Evolutionary conservation across 2,113 vertebrate species (phyloP).

Genomic region (Xenotilapia caudafasciata): DNA sequence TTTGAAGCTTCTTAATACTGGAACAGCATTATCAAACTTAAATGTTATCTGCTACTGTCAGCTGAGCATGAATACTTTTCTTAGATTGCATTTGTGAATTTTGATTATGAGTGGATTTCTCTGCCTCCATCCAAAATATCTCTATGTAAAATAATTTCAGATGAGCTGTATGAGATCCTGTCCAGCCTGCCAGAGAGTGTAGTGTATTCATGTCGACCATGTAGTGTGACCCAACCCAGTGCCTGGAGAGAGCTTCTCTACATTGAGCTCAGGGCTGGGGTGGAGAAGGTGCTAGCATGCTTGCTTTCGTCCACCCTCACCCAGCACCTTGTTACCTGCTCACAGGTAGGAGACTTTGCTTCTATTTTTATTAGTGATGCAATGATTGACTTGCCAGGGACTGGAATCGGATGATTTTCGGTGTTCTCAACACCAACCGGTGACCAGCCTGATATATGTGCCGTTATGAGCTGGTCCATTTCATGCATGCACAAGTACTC

Average conservation of each 20-base stretch:
- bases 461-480: not conserved
- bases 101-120: not conserved
- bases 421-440: not conserved
- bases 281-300: conserved; percentile 84
- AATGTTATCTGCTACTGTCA: not conserved
- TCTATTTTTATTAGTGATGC: not conserved
- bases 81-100: not conserved
- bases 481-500: not conserved
- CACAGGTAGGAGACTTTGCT: conserved; percentile 65
- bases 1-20: not conserved
- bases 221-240: conserved; percentile 73
- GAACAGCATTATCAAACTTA: not conserved
- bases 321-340: conserved; percentile 77
- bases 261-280: conserved; percentile 77
- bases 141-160: conserved; percentile 55
- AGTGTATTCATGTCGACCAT: conserved; percentile 84
- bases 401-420: not conserved
- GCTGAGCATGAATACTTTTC: not conserved
- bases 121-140: not conserved
- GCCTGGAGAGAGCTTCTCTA: conserved; percentile 83
- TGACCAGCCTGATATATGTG: not conserved
- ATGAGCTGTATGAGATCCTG: conserved; percentile 90
- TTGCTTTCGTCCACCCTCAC: conserved; percentile 78
- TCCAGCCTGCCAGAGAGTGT: conserved; percentile 88
- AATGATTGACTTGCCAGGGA: not conserved